Base-by-base conservation (phyloP, 2,797 vertebrate genomes). In the Pelochelys cantorii region DNA sequence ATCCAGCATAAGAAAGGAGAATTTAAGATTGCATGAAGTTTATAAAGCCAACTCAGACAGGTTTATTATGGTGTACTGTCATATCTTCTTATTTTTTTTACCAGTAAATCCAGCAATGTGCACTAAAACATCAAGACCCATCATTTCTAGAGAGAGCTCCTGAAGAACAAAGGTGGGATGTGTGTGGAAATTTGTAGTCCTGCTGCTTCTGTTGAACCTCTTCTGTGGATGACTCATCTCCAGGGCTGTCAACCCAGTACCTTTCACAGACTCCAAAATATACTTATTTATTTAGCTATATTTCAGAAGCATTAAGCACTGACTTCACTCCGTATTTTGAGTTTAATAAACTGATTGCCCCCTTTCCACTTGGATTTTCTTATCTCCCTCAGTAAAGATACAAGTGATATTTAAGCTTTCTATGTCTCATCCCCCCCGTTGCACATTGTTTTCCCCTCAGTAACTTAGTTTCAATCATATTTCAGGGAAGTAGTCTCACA, bases 321-420 rank as follows among this genome's bases (percentile, higher is more conserved):
- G 81, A 59, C 10, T 81, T 94, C 37, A 91, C 54, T 57, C 57
- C 75, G 31, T 11, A 3, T 88, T 97, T 92, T 94, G 57, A 81
- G 68, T 95, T 90, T 88, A 95, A 55, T 93, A 90, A 95, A 90
- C 55, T 18, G 62, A 48, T 23, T 94, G 29, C 27, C 17, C 81
- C 31, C 13, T 87, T 42, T 85, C 56, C 55, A 87, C 60, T 56
- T 91, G 54, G 88, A 60, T 91, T 95, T 95, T 92, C 17, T 68
- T 94, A 96, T 93, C 10, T 95, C 91, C 94, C 89, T 85, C 42
- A 83, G 59, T 37, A 79, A 96, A 94, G 94, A 93, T 85, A 80
- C 62, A 90, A 96, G 82, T 92, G 79, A 94, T 15, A 96, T 94
- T 90, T 18, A 31, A 79, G 84, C 74, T 92, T 94, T 96, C 89